phyloP scores from a whole-genome alignment of 2,888 invertebrate species.

The Coronaproctus castanopsis region DNA sequence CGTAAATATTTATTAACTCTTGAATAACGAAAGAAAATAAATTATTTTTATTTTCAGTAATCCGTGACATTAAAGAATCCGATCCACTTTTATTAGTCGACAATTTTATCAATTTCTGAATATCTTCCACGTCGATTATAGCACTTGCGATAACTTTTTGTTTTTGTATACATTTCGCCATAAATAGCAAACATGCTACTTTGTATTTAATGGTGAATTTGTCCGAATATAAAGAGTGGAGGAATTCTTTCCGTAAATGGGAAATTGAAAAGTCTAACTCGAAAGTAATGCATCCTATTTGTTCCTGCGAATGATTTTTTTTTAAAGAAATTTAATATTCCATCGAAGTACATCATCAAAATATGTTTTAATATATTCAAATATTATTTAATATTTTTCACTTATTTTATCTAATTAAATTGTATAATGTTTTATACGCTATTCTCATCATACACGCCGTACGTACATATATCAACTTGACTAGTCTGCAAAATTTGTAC shows the following conservation, averaged over 20 bases:
- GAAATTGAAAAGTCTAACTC: not conserved
- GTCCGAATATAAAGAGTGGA: not conserved
- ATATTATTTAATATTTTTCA: no score
- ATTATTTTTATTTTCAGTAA: not conserved
- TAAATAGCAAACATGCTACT: not conserved
- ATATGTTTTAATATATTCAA: no score
- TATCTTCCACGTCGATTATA: not conserved
- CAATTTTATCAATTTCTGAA: not conserved
- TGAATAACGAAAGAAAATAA: not conserved
- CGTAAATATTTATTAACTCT: not conserved
- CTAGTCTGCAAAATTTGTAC: no score
- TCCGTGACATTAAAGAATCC: not conserved
- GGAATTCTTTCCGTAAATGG: not conserved
- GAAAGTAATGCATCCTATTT: not conserved
- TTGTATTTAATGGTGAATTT: not conserved
- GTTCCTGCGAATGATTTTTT: no score
- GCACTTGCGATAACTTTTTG: not conserved
- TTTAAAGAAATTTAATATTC: no score
- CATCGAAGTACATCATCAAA: no score
- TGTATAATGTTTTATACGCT: no score
- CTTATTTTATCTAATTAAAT: no score
- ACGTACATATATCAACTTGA: no score
- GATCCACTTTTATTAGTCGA: not conserved
- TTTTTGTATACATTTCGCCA: not conserved
- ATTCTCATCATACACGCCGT: no score